A percentile compares a stretch with the other conserved stretches of the same genome.
Evolutionary conservation across 2,888 invertebrate species (phyloP).

Genomic region (Sarcophaga rosellei): DNA sequence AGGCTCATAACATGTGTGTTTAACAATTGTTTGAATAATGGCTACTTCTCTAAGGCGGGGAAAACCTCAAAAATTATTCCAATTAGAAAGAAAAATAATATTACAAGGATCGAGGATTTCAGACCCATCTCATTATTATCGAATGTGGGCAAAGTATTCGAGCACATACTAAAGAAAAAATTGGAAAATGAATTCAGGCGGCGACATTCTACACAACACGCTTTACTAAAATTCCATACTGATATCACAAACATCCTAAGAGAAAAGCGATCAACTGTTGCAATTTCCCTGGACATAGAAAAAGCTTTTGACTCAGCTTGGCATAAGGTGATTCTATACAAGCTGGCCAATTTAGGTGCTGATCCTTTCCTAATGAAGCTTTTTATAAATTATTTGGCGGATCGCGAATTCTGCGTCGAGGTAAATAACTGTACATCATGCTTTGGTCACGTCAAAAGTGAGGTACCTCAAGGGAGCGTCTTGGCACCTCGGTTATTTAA

Average conservation of each 20-base stretch:
- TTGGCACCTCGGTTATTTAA: conserved; percentile 4
- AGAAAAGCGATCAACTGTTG: neutral
- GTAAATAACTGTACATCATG: neutral
- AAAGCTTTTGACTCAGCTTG: too few species aligned
- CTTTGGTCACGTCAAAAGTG: neutral
- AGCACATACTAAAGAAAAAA: conserved; percentile 16
- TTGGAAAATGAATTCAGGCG: conserved; percentile 18
- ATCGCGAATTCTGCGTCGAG: neutral
- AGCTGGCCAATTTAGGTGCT: too few species aligned
- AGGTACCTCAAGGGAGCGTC: conserved; percentile 22
- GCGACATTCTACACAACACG: conserved; percentile 1
- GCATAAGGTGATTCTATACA: too few species aligned
- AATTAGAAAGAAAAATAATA: conserved; percentile 6
- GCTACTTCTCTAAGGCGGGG: conserved; percentile 19
- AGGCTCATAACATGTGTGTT: neutral
- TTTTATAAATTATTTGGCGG: neutral
- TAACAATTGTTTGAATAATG: neutral
- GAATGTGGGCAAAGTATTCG: neutral
- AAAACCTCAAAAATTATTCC: conserved; percentile 21
- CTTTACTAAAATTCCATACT: neutral
- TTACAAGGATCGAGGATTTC: too few species aligned
- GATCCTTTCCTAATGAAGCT: neutral
- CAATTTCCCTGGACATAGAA: too few species aligned
- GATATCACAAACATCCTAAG: neutral
- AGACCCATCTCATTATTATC: neutral